Evolutionary conservation across 1,140 invertebrate genomes (phyloP).

Genomic region (Arion vulgaris): DNA sequence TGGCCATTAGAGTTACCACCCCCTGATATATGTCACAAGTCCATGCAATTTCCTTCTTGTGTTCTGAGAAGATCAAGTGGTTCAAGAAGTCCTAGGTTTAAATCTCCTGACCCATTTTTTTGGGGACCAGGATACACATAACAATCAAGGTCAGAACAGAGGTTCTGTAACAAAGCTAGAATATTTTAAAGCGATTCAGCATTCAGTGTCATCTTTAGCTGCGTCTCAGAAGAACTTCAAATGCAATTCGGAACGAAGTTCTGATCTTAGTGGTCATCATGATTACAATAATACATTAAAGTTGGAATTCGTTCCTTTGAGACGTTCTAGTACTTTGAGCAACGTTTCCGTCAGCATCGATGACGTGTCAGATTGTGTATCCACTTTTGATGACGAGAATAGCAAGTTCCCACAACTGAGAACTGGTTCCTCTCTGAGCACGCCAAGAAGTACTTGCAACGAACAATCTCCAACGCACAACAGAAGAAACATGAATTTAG

Average conservation of each 20-base stretch:
- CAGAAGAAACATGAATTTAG: too few relatives aligned
- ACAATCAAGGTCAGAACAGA: neutral
- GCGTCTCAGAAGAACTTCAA: neutral
- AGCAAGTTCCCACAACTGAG: neutral
- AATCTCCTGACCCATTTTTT: neutral
- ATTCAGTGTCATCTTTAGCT: neutral
- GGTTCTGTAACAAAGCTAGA: neutral
- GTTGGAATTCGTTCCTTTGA: neutral
- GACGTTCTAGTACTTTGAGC: neutral
- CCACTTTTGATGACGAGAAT: neutral
- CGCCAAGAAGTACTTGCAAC: too few relatives aligned
- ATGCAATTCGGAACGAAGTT: neutral
- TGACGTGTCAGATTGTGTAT: neutral
- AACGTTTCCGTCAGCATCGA: neutral
- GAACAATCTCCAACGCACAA: too few relatives aligned
- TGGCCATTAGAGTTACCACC: neutral
- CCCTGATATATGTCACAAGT: neutral
- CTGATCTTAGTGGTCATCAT: neutral
- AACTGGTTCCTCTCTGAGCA: too few relatives aligned
- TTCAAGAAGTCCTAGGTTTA: neutral
- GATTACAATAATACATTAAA: neutral
- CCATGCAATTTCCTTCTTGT: neutral
- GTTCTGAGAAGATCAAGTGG: neutral
- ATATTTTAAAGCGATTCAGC: neutral
- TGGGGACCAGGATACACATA: neutral